These are phyloP conservation scores for Gymnorhina tibicen DNA, from an alignment of 2,113 vertebrate genomes.

Conservation along the genomic window DNA sequence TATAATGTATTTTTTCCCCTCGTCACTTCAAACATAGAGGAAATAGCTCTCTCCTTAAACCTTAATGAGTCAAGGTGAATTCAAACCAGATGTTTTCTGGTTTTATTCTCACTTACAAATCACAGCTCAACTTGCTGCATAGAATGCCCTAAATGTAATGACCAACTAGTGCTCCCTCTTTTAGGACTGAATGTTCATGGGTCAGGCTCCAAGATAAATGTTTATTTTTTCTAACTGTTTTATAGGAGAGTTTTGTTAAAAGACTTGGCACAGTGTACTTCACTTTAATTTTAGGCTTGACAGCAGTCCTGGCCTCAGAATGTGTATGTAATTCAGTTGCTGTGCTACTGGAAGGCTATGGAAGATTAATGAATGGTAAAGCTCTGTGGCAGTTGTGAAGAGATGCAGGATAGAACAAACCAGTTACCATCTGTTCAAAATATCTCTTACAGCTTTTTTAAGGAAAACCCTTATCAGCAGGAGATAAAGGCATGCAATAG, in stretches of 20 bases:
- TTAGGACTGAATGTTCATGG: slow-evolving; percentile 62
- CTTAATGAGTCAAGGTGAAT: slow-evolving; percentile 69
- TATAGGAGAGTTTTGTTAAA: slow-evolving; percentile 82
- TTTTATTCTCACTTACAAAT: slow-evolving; percentile 67
- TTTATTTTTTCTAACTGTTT: slow-evolving; percentile 83
- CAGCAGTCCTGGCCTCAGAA: slow-evolving; percentile 83
- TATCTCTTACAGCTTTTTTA: slow-evolving; percentile 91
- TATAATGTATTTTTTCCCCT: slow-evolving; percentile 26
- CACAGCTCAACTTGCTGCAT: slow-evolving; percentile 31
- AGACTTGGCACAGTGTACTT: slow-evolving; percentile 79
- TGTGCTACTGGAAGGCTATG: slow-evolving; percentile 91
- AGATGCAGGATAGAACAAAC: slow-evolving; percentile 87
- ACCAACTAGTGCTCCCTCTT: slow-evolving; percentile 72
- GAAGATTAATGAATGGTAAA: slow-evolving; percentile 99
- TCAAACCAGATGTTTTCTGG: slow-evolving; percentile 75
- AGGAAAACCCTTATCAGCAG: slow-evolving; percentile 88
- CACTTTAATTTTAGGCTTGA: slow-evolving; percentile 88
- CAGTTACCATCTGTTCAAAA: slow-evolving; percentile 96
- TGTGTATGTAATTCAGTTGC: slow-evolving; percentile 87
- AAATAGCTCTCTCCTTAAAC: slow-evolving; percentile 70
- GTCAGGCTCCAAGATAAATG: slow-evolving; percentile 77
- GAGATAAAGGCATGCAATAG: slow-evolving; percentile 80
- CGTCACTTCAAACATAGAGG: slow-evolving; percentile 35
- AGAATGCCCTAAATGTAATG: slow-evolving; percentile 73
- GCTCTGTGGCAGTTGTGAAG: slow-evolving; percentile 91